These are phyloP conservation scores for Pteria penguin DNA, from an alignment of 2,888 invertebrate species.

Conservation along the genomic window DNA sequence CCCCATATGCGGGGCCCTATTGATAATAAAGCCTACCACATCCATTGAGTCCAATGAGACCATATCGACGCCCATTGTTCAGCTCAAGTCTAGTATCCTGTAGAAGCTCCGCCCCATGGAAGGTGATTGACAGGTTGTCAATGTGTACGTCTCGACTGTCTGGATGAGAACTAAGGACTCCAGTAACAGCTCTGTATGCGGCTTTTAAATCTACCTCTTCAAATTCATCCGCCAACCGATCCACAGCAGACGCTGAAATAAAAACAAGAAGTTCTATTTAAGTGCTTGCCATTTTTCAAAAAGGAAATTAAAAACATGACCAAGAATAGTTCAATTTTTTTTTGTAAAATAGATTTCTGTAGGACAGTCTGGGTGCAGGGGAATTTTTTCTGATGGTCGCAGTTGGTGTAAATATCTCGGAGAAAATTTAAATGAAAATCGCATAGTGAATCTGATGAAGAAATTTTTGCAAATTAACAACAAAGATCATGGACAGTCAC, in stretches of 20 bases:
- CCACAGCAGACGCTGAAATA: constrained; percentile 32
- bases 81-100: constrained; percentile 97
- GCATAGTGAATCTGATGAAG: no score
- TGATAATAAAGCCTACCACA: no score
- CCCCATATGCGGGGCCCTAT: no score
- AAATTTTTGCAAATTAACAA: no score
- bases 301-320: background rate
- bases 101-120: constrained; percentile 97
- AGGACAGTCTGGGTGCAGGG: background rate
- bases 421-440: no score
- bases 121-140: constrained; percentile 96
- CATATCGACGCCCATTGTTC: constrained; percentile 98
- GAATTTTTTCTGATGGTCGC: background rate
- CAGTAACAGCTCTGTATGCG: constrained; percentile 86
- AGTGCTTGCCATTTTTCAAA: background rate
- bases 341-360: background rate
- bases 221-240: constrained; percentile 89
- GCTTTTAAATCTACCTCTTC: constrained; percentile 92
- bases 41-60: constrained; percentile 97
- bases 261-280: background rate
- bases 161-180: constrained; percentile 95
- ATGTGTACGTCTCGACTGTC: constrained; percentile 98
- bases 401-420: no score
- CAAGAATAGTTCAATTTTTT: background rate
- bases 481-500: no score